Evolutionary conservation across 2,113 vertebrate genomes (phyloP), one percentile per base, ranked within the genome.

Genomic region (Phrynocephalus versicolor): DNA sequence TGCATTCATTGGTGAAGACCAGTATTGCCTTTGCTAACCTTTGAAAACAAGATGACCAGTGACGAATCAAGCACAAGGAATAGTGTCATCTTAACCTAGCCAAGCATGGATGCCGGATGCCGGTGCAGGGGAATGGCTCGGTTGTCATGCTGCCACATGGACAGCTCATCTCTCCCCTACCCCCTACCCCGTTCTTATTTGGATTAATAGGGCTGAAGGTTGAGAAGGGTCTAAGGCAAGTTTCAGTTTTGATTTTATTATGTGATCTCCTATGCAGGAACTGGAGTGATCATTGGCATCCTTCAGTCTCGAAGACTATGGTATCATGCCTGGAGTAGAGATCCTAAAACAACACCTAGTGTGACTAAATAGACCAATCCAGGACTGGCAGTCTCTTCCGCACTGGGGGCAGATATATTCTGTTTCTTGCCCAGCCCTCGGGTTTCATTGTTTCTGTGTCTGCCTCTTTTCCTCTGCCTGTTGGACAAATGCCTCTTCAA

Each of bases 121-220:
- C 27, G 87, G 83, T 75, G 9, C 6, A 37, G 65, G 18, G 27
- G 12, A 37, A n/a, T 58, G 78, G 9, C 5, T 82, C 15, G 58
- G 30, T 51, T 70, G 70, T 75, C 58, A 2, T 2, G 41, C 39
- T 9, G 1, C 39, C 80, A 73, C 6, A 21, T 1, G 30, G 25
- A 57, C 23, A 71, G 25, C n/a, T n/a, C 60, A 81, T 84, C 84
- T 35, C 65, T n/a, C n/a, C n/a, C n/a, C n/a, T n/a, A n/a, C n/a
- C 60, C 72, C 5, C 45, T 51, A 5, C 45, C 8, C 79, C 16
- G 8, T 7, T 4, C 7, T 84, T 15, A 67, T 39, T 33, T 18
- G 69, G 25, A 74, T 73, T n/a, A 67, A 67, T 27, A 67, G n/a
- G n/a, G 21, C n/a, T 75, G 27, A 41, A 8, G 12, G 6, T 27